These are phyloP conservation scores for Pantelozetes paolii DNA, from an alignment of 2,888 invertebrate genomes.

Conservation along the genomic window DNA sequence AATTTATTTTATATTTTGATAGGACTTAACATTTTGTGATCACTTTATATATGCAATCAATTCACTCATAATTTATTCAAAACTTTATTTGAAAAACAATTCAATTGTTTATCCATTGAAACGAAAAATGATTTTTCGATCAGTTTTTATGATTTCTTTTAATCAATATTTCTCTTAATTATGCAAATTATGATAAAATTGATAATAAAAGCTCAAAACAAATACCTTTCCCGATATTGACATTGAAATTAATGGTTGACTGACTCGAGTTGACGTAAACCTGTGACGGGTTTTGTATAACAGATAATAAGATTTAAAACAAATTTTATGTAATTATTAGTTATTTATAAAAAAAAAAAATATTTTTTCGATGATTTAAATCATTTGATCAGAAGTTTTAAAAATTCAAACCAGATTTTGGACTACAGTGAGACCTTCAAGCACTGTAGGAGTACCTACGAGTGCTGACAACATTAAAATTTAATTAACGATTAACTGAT, in stretches of 20 bases:
- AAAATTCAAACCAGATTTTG: no score
- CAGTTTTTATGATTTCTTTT: neutral
- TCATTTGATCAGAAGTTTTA: no score
- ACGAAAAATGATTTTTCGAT: slow-evolving; percentile 4
- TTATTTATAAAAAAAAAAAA: neutral
- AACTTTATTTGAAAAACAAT: neutral
- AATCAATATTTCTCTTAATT: neutral
- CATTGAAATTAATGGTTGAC: neutral
- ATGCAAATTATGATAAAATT: neutral
- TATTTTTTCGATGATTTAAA: no score
- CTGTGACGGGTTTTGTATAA: neutral
- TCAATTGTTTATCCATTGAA: neutral
- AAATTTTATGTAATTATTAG: neutral
- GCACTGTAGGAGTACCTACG: no score
- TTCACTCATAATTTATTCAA: no score
- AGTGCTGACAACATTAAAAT: no score
- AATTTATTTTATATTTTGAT: no score
- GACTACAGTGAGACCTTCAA: no score
- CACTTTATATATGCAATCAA: neutral
- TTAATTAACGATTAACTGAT: neutral
- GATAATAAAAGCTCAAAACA: no score
- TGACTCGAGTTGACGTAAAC: neutral
- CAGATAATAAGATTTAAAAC: neutral
- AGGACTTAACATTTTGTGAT: neutral
- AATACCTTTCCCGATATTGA: neutral